Percentiles rank a stretch among this genome's conserved stretches.
These are phyloP conservation scores for Dione juno DNA, from an alignment of 2,888 invertebrate species.

Conservation along the genomic window DNA sequence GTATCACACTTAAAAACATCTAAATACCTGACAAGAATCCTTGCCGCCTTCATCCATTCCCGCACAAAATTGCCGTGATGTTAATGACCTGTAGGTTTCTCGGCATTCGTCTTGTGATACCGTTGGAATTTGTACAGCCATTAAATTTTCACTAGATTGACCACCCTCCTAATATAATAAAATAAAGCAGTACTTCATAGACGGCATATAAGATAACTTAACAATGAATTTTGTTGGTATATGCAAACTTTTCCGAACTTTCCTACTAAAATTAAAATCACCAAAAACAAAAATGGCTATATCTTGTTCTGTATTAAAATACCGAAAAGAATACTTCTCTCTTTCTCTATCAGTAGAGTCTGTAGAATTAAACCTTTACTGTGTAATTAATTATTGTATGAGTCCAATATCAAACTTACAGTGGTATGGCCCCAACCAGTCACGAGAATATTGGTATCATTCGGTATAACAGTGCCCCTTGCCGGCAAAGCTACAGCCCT, in stretches of 20 bases:
- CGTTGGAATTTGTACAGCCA: constrained; percentile 58
- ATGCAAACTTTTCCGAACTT: not conserved
- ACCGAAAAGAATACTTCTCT: no score
- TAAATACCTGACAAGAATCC: constrained; percentile 71
- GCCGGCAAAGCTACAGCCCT: constrained; percentile 48
- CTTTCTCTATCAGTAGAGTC: no score
- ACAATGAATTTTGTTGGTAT: not conserved
- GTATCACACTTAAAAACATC: no score
- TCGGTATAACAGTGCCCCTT: constrained; percentile 47
- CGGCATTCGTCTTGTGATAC: constrained; percentile 55
- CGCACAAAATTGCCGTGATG: constrained; percentile 70
- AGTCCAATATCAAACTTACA: constrained; percentile 55
- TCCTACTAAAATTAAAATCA: no score
- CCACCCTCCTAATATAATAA: constrained; percentile 59
- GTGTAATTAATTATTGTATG: not conserved
- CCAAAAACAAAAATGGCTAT: no score
- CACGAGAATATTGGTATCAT: constrained; percentile 56
- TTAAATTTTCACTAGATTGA: constrained; percentile 54
- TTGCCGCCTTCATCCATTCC: constrained; percentile 68
- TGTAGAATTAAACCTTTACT: no score
- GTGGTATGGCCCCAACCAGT: constrained; percentile 73
- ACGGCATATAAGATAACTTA: no score
- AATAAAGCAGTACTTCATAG: not conserved
- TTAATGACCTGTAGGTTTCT: constrained; percentile 54
- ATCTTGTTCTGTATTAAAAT: no score